Percentiles rank a stretch among this genome's conserved stretches.
Evolutionary conservation across 1,140 invertebrate genomes (phyloP).

Genomic region (Drosophila funebris): DNA sequence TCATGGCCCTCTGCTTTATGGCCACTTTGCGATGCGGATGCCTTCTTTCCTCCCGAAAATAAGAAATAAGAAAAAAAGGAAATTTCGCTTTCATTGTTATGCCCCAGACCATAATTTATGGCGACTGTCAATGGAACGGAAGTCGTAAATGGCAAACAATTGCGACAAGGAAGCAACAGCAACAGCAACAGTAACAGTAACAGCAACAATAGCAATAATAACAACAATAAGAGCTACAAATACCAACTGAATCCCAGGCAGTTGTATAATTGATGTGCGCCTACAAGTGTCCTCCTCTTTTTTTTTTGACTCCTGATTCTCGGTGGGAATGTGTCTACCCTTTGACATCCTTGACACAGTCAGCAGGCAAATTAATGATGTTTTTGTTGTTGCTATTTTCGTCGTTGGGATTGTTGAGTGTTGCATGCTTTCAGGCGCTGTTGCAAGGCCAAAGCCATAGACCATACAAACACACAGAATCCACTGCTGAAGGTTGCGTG

Average conservation of each 20-base stretch:
- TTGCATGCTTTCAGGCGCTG: slow-evolving; percentile 61
- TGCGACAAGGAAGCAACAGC: slow-evolving; percentile 32
- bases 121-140: slow-evolving; percentile 43
- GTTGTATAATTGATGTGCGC: slow-evolving; percentile 72
- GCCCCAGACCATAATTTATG: slow-evolving; percentile 68
- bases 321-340: slow-evolving; percentile 11
- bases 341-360: slow-evolving; percentile 70
- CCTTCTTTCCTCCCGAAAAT: background rate
- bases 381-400: slow-evolving; percentile 3
- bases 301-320: background rate
- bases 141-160: slow-evolving; percentile 68
- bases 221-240: too few relatives aligned
- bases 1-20: slow-evolving; percentile 23
- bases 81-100: slow-evolving; percentile 55
- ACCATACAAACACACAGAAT: slow-evolving; percentile 14
- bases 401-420: slow-evolving; percentile 30
- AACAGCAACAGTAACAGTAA: background rate
- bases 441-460: slow-evolving; percentile 60
- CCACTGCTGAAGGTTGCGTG: slow-evolving; percentile 62
- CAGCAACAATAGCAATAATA: background rate
- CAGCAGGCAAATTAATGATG: slow-evolving; percentile 36
- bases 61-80: slow-evolving; percentile 8
- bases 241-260: slow-evolving; percentile 23
- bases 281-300: slow-evolving; percentile 25
- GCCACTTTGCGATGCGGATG: slow-evolving; percentile 19